Evolutionary conservation across 2,797 vertebrate species (phyloP).

Genomic region (Aythya fuligula): DNA sequence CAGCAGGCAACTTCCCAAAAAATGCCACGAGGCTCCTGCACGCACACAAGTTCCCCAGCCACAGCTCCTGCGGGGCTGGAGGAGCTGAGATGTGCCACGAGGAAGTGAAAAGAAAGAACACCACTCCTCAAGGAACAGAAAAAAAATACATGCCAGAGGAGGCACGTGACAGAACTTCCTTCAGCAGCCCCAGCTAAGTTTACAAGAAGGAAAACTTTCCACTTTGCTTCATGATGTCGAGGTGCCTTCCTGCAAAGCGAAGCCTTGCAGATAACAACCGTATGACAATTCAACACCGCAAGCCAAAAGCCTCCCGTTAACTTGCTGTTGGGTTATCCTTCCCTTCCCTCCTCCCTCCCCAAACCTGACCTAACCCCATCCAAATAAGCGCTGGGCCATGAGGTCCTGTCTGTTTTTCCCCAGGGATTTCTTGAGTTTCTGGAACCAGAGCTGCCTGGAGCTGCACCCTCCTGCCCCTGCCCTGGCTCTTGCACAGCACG

Average conservation of each 20-base stretch:
- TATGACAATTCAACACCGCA: not conserved
- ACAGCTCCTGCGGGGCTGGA: not conserved
- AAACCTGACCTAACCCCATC: not conserved
- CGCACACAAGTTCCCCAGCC: not conserved
- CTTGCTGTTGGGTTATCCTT: not conserved
- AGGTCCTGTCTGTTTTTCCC: not conserved
- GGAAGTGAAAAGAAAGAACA: not conserved
- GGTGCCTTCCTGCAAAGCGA: not conserved
- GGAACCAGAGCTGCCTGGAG: not conserved
- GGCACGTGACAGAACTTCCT: not conserved
- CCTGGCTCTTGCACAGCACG: not conserved
- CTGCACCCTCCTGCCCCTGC: not conserved
- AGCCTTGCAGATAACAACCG: not conserved
- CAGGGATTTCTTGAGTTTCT: fast-evolving
- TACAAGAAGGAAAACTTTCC: not conserved
- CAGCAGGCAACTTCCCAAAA: not conserved
- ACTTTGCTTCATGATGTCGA: not conserved
- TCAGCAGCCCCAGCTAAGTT: not conserved
- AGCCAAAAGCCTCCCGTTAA: not conserved
- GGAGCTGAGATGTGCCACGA: not conserved
- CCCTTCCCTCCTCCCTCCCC: not conserved
- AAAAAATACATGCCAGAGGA: not conserved
- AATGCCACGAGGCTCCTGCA: not conserved
- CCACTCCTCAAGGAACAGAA: not conserved
- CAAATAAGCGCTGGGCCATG: not conserved